Evolutionary conservation across 2,888 invertebrate genomes (phyloP).

Genomic region (Tetanocera ferruginea): DNA sequence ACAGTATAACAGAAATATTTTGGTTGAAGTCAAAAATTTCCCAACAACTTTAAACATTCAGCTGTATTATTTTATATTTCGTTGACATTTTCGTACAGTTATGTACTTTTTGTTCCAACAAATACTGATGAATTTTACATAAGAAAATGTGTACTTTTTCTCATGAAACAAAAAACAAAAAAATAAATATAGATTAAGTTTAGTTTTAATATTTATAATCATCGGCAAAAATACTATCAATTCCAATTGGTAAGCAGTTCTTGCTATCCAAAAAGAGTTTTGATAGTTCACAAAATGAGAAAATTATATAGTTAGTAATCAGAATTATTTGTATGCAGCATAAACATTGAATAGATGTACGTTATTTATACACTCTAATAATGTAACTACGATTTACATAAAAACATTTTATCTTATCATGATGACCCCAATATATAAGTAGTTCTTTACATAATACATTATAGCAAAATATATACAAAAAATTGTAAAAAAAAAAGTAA

Average conservation of each 20-base stretch:
- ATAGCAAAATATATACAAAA: constrained; percentile 23
- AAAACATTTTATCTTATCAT: not conserved
- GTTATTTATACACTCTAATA: constrained; percentile 2
- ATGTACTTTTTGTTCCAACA: not conserved
- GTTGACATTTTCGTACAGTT: constrained; percentile 8
- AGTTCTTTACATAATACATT: constrained; percentile 15
- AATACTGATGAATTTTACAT: constrained; percentile 18
- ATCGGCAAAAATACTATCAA: not conserved
- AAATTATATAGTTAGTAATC: constrained; percentile 23
- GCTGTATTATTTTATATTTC: not conserved
- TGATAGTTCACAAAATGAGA: not conserved
- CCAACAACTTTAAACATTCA: too few relatives aligned
- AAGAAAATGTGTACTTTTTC: constrained; percentile 28
- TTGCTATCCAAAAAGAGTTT: not conserved
- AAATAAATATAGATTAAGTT: constrained; percentile 22
- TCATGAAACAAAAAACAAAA: not conserved
- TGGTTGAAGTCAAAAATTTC: not conserved
- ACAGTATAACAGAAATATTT: not conserved
- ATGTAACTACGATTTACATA: constrained; percentile 1
- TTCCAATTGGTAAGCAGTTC: constrained; percentile 2
- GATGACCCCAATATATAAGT: constrained; percentile 16
- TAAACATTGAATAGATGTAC: constrained; percentile 10
- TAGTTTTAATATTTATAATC: constrained; percentile 35
- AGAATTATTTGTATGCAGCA: constrained; percentile 21
- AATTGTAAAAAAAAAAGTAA: constrained; percentile 17